Conservation (phyloP, 1,140 invertebrate genomes). For the Drosophila oshimai region DNA sequence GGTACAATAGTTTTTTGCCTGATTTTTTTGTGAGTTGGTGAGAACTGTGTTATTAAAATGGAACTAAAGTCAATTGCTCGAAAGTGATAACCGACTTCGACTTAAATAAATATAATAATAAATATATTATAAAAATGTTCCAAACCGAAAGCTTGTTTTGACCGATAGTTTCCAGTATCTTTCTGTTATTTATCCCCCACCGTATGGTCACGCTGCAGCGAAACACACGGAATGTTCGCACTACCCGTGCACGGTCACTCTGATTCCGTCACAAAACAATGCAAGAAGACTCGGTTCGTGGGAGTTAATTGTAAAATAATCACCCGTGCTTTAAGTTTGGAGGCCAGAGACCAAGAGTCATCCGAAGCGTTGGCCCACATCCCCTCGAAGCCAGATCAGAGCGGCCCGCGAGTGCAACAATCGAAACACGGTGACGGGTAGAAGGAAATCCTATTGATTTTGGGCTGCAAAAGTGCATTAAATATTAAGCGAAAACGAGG, state of each 20-base stretch:
- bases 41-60: too few species aligned
- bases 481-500: constrained; percentile 37
- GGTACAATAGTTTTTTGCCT: too few species aligned
- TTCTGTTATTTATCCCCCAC: background rate
- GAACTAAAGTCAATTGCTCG: too few species aligned
- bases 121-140: background rate
- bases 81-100: too few species aligned
- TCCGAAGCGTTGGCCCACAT: background rate
- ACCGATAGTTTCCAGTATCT: too few species aligned
- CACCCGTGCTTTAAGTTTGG: background rate
- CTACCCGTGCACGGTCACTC: background rate
- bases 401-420: background rate
- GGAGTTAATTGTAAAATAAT: constrained; percentile 35
- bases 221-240: background rate
- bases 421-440: background rate
- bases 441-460: constrained; percentile 60
- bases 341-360: constrained; percentile 11
- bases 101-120: too few species aligned
- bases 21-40: too few species aligned
- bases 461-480: constrained; percentile 55
- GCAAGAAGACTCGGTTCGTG: constrained; percentile 19
- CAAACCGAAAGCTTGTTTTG: too few species aligned
- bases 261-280: constrained; percentile 26
- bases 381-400: background rate
- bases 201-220: background rate